Evolutionary conservation across 2,888 invertebrate genomes (phyloP).

Genomic region (Eudemis profundana): DNA sequence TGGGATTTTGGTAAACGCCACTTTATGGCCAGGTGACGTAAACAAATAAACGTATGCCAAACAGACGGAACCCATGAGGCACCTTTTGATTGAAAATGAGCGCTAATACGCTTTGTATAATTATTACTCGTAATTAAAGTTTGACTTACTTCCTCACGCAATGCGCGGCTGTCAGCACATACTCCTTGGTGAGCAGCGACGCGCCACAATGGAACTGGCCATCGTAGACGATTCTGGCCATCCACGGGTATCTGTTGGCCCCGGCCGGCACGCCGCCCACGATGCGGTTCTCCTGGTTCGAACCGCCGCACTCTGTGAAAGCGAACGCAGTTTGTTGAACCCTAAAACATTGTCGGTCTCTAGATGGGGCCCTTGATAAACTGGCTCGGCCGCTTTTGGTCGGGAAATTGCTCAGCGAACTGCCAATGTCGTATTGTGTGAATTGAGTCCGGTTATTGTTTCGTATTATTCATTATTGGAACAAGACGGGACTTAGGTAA

Average conservation of each 20-base stretch:
- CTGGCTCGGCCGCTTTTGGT: constrained; percentile 24
- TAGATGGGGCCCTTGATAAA: constrained; percentile 31
- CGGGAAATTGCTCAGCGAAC: constrained; percentile 24
- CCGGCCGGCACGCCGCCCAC: constrained; percentile 94
- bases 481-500: too few relatives aligned
- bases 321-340: constrained; percentile 64
- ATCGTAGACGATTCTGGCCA: constrained; percentile 93
- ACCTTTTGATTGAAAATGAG: too few relatives aligned
- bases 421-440: background rate
- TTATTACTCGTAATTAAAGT: too few relatives aligned
- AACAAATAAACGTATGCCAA: too few relatives aligned
- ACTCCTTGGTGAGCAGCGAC: constrained; percentile 92
- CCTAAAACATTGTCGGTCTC: constrained; percentile 28
- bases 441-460: background rate
- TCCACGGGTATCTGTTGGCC: constrained; percentile 94
- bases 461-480: background rate
- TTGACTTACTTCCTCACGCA: constrained; percentile 89
- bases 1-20: too few relatives aligned
- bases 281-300: constrained; percentile 94
- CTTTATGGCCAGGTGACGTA: too few relatives aligned
- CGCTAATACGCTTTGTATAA: too few relatives aligned
- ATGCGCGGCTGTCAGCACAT: constrained; percentile 94
- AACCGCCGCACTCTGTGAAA: constrained; percentile 90
- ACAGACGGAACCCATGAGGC: too few relatives aligned
- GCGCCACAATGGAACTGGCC: constrained; percentile 96